Evolutionary conservation across 2,113 vertebrate genomes (phyloP).

Genomic region (Callithrix jacchus): DNA sequence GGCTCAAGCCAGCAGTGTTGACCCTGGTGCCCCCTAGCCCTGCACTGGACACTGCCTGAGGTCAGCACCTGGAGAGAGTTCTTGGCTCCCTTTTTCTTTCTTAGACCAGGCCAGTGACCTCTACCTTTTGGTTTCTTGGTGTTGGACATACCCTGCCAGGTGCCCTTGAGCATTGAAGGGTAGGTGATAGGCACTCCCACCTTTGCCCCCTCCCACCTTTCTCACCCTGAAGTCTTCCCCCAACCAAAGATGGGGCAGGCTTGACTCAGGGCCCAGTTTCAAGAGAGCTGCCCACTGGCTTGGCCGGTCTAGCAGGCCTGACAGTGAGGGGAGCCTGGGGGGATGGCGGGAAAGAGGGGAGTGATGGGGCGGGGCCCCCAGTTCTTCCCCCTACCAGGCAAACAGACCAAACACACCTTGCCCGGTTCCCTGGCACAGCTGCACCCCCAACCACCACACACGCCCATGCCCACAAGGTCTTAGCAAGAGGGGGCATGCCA

Average conservation of each 20-base stretch:
- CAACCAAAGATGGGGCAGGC: conserved; percentile 58
- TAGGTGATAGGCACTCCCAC: conserved; percentile 12
- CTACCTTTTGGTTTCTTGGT: conserved; percentile 3
- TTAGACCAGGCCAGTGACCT: background rate
- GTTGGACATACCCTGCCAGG: conserved; percentile 32
- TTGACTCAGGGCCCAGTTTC: conserved; percentile 80
- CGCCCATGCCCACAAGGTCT: conserved; percentile 80
- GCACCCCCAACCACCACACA: conserved; percentile 68
- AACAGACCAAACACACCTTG: conserved; percentile 75
- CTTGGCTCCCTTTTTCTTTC: background rate
- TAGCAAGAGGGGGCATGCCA: conserved; percentile 82
- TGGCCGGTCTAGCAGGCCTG: conserved; percentile 80
- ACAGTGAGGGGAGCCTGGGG: conserved; percentile 79
- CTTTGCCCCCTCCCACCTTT: conserved; percentile 27
- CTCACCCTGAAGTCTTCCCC: conserved; percentile 31
- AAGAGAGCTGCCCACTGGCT: conserved; percentile 78
- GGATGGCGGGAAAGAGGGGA: conserved; percentile 66
- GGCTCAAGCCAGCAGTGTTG: background rate
- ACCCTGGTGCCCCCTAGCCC: conserved; percentile 33
- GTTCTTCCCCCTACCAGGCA: conserved; percentile 76
- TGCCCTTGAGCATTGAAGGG: conserved; percentile 5
- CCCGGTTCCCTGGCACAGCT: conserved; percentile 75
- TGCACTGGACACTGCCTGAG: conserved; percentile 10
- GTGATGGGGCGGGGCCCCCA: conserved; percentile 65
- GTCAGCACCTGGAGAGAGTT: conserved; percentile 48